Evolutionary conservation across 2,888 invertebrate genomes (phyloP).

Genomic region (Eupeodes latifasciatus): DNA sequence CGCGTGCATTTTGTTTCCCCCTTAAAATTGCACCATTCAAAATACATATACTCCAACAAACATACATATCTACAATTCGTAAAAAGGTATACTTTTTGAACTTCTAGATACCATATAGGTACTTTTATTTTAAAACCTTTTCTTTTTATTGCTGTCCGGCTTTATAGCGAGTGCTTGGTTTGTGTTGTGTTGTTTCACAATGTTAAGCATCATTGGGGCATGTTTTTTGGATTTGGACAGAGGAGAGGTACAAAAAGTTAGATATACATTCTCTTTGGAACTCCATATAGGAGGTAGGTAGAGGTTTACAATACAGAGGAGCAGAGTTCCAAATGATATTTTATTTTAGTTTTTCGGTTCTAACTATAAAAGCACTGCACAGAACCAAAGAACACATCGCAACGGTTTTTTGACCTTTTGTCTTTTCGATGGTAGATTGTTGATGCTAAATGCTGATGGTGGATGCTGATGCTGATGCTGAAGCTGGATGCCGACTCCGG

Average conservation of each 20-base stretch:
- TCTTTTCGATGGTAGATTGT: constrained; percentile 32
- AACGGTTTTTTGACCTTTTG: constrained; percentile 74
- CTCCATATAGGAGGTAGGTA: background rate
- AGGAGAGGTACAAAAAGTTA: background rate
- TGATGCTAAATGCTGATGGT: background rate
- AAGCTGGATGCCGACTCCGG: background rate
- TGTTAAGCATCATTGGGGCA: constrained; percentile 71
- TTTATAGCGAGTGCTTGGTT: constrained; percentile 8
- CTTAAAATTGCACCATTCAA: constrained; percentile 47
- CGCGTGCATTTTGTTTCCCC: constrained; percentile 38
- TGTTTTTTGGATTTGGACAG: constrained; percentile 49
- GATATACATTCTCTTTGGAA: background rate
- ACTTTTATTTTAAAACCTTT: constrained; percentile 14
- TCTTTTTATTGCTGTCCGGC: constrained; percentile 2
- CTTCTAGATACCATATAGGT: constrained; percentile 14
- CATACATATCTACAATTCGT: too few species aligned
- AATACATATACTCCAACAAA: too few species aligned
- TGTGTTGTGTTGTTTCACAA: constrained; percentile 55
- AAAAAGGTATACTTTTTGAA: too few species aligned
- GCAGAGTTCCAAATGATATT: constrained; percentile 32
- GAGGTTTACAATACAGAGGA: too few species aligned
- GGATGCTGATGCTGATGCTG: constrained; percentile 13
- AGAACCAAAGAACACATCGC: background rate
- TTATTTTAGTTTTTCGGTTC: constrained; percentile 43
- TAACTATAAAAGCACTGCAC: constrained; percentile 20